phyloP scores from a whole-genome alignment of 2,888 invertebrate species.

The Mythimna lalbum region DNA sequence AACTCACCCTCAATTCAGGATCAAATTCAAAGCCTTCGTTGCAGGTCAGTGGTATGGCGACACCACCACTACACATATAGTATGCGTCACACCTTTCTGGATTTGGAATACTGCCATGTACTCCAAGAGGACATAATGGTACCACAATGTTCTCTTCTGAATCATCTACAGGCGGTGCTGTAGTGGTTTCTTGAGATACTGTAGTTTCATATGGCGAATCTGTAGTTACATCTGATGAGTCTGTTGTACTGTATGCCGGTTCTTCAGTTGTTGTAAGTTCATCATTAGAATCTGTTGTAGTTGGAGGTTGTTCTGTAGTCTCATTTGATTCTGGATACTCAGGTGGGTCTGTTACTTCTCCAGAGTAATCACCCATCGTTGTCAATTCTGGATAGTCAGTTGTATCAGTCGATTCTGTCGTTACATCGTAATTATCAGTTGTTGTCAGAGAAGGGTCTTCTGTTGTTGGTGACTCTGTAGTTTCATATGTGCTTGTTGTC shows the following conservation, averaged over 20 bases:
- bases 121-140: slow-evolving; percentile 63
- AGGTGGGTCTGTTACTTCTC: slow-evolving; percentile 8
- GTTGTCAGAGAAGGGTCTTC: not conserved
- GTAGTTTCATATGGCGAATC: not conserved
- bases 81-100: slow-evolving; percentile 69
- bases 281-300: not conserved
- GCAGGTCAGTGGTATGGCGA: slow-evolving; percentile 55
- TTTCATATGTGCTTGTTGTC: slow-evolving; percentile 1
- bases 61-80: slow-evolving; percentile 67
- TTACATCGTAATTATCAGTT: not conserved
- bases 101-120: slow-evolving; percentile 68
- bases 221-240: not conserved
- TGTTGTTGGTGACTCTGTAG: not conserved
- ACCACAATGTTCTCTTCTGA: slow-evolving; percentile 6
- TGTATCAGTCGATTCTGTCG: slow-evolving; percentile 4
- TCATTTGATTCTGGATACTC: slow-evolving; percentile 13
- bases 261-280: slow-evolving; percentile 14
- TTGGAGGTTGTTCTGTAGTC: slow-evolving; percentile 7
- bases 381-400: slow-evolving; percentile 4
- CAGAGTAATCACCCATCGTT: slow-evolving; percentile 12
- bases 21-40: slow-evolving; percentile 64
- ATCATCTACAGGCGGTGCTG: not conserved
- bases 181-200: not conserved
- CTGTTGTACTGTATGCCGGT: not conserved
- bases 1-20: slow-evolving; percentile 52